These are phyloP conservation scores for Oophaga pumilio DNA, from an alignment of 2,113 vertebrate species.

Conservation along the genomic window DNA sequence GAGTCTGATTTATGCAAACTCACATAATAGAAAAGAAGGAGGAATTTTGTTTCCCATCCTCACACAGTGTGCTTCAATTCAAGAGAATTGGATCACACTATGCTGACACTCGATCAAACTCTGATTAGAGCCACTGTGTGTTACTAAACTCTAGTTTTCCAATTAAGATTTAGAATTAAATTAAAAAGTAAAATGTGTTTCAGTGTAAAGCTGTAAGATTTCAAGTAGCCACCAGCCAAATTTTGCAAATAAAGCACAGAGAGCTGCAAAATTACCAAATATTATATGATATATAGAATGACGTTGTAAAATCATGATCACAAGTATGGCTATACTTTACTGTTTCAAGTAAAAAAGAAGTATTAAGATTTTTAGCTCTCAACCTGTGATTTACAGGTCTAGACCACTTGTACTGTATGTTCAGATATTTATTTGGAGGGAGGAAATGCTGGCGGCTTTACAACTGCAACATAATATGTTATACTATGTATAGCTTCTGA, in stretches of 20 bases:
- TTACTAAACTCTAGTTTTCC: no score
- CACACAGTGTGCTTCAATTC: no score
- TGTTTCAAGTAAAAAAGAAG: not conserved
- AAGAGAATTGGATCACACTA: no score
- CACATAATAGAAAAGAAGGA: no score
- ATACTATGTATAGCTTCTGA: conserved; percentile 42
- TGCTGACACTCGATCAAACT: no score
- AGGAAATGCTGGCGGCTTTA: not conserved
- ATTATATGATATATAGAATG: not conserved
- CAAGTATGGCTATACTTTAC: not conserved
- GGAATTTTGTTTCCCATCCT: no score
- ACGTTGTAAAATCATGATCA: not conserved
- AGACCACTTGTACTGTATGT: not conserved
- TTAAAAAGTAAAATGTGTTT: not conserved
- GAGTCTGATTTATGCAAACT: no score
- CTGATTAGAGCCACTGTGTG: no score
- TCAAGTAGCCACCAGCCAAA: not conserved
- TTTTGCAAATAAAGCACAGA: not conserved
- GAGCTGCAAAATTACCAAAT: not conserved
- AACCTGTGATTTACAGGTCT: not conserved
- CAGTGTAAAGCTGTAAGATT: not conserved
- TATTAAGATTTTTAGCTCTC: not conserved
- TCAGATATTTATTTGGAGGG: not conserved
- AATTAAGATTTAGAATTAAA: not conserved
- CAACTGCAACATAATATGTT: conserved; percentile 7